Base-by-base conservation (phyloP, 2,113 vertebrate species). In the Hyaena hyaena region DNA sequence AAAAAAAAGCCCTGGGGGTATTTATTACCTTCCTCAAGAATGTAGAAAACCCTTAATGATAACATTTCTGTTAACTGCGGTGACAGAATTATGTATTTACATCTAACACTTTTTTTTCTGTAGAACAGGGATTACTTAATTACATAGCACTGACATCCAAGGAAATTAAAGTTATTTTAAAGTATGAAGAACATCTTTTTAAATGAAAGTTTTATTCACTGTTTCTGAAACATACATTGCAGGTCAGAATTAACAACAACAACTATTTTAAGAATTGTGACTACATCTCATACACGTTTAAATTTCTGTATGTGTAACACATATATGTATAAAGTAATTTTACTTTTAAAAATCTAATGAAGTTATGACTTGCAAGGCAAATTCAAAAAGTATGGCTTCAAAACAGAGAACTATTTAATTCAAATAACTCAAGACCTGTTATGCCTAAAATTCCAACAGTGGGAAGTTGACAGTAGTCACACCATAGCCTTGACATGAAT, bases 131-230 rank as follows among this genome's bases (percentile, higher is more conserved):
- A 93, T 96, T 95, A 95, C 48, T 97, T 98, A 81, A 98, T 97
- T 96, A 89, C 45, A 93, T 0, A 96, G 84, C 74, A 96, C 45
- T 82, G 28, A 85, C 15, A 96, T 77, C 77, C 94, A 98, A 96
- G 65, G 33, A 98, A 97, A 97, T 95, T 93, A 77, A 83, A 96
- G 53, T 83, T 96, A 93, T 97, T 98, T 98, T 96, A 89, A 95
- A 98, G 77, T 58, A 88, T 68, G 0, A 97, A 96, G 58, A 95
- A 82, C 58, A 91, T 94, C 43, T 97, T 97, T 95, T 94, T 97
- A 95, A 85, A 26, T 80, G 21, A 92, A 96, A 95, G 45, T 71
- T 88, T 96, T 81, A 48, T 91, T 96, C 93, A 93, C 7, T 92
- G 19, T 89, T 95, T 31, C 69, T 90, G 58, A 94, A 97, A 96